phyloP scores from a whole-genome alignment of 1,140 invertebrate species.

The Drosophila prosaltans region DNA sequence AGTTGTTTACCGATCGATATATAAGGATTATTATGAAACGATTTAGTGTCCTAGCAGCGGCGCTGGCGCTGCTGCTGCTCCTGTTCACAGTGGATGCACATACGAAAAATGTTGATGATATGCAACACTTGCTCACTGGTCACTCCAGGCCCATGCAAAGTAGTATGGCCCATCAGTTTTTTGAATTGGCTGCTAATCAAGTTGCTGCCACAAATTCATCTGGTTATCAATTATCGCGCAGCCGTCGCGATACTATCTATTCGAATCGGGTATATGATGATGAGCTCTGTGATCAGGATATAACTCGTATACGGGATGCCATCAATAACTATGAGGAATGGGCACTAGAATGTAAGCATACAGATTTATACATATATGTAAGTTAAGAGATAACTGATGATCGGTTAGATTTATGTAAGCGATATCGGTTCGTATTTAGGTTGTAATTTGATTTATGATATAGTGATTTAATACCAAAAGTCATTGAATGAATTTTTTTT shows the following conservation, averaged over 20 bases:
- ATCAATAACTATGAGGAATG: constrained; percentile 63
- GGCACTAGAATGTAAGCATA: constrained; percentile 68
- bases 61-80: constrained; percentile 19
- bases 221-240: not conserved
- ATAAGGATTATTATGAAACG: constrained; percentile 53
- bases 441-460: too few species aligned
- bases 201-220: not conserved
- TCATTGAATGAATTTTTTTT: too few species aligned
- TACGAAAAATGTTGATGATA: constrained; percentile 3
- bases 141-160: constrained; percentile 42
- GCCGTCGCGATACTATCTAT: not conserved
- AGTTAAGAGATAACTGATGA: too few species aligned
- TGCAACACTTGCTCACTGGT: constrained; percentile 42
- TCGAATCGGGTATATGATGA: constrained; percentile 25
- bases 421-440: too few species aligned
- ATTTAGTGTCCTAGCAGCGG: constrained; percentile 36
- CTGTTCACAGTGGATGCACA: constrained; percentile 33
- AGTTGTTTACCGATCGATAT: not conserved
- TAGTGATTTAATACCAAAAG: too few species aligned
- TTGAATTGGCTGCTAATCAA: constrained; percentile 28
- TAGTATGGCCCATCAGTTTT: constrained; percentile 67
- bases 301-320: constrained; percentile 52
- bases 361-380: not conserved
- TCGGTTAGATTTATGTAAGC: too few species aligned
- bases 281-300: constrained; percentile 45